Conservation (phyloP, 1,140 invertebrate species). For the Bombyx mori region ASM3026992v2 NC_085122.1:9917001-9917500, state of each 20-base stretch:
- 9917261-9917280: no score
- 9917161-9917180: conserved; percentile 68
- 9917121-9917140: conserved; percentile 48
- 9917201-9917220: conserved; percentile 44
- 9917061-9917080: no score
- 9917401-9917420: conserved; percentile 8
- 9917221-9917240: conserved; percentile 39
- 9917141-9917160: conserved; percentile 30
- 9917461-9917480: conserved; percentile 59
- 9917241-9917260: conserved; percentile 2
- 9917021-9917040: background rate
- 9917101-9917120: conserved; percentile 65
- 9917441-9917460: conserved; percentile 57
- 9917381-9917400: no score
- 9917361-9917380: no score
- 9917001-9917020: conserved; percentile 6
- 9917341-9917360: no score
- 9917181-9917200: conserved; percentile 53
- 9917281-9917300: no score
- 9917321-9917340: no score
- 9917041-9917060: no score
- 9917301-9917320: no score
- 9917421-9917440: conserved; percentile 61
- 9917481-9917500: conserved; percentile 58
- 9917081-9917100: conserved; percentile 11